phyloP scores from a whole-genome alignment of 2,888 invertebrate genomes.

The Ectemnius continuus region DNA sequence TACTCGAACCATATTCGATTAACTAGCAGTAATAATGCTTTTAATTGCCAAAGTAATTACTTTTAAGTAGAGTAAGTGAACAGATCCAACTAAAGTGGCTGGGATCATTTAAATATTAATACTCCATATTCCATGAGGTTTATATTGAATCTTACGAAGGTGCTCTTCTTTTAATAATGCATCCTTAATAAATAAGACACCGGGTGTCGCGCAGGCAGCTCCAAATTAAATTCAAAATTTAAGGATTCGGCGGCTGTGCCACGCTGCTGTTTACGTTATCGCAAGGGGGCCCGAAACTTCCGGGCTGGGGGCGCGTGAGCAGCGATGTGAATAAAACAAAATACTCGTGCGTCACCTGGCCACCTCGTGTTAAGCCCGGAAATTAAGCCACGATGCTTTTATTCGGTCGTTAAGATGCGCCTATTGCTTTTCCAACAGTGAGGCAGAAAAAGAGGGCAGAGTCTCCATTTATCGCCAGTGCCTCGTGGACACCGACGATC shows the following conservation, averaged over 20 bases:
- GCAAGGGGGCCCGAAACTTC: conserved; percentile 7
- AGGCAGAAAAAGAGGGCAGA: background rate
- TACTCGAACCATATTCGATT: too few relatives aligned
- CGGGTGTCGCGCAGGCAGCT: background rate
- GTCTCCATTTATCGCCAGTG: conserved; percentile 47
- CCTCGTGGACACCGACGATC: conserved; percentile 48
- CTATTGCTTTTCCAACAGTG: conserved; percentile 43
- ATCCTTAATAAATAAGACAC: conserved; percentile 1
- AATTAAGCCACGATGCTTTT: conserved; percentile 67
- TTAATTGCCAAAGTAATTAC: too few relatives aligned
- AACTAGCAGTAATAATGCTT: too few relatives aligned
- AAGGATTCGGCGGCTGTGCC: conserved; percentile 6
- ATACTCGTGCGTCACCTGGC: conserved; percentile 54
- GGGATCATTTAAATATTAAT: too few relatives aligned
- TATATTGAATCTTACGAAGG: too few relatives aligned
- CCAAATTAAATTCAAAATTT: conserved; percentile 1
- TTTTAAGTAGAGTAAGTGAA: too few relatives aligned
- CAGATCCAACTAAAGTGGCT: too few relatives aligned
- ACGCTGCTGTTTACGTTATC: conserved; percentile 14
- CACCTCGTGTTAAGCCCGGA: conserved; percentile 49
- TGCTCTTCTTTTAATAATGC: background rate
- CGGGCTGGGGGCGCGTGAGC: background rate
- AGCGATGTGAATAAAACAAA: conserved; percentile 45
- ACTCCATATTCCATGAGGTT: too few relatives aligned
- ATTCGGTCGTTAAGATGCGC: conserved; percentile 64